Evolutionary conservation across 2,888 invertebrate genomes (phyloP), one percentile per base, ranked within the genome.

Genomic region (Temnothorax ravouxi): DNA sequence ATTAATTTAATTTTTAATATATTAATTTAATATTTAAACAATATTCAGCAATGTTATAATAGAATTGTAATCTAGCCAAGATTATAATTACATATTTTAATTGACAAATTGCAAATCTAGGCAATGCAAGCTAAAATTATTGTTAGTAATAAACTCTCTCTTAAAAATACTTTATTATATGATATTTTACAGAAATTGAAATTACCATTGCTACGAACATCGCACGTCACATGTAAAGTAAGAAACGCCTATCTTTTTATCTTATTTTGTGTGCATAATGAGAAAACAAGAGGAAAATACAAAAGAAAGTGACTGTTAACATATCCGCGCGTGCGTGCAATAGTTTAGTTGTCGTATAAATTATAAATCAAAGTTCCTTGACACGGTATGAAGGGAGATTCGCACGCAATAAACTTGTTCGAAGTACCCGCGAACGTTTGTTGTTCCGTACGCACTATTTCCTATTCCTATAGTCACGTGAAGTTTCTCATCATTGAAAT

Each of bases 401-500:
- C 66, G 41, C 56, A 34, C 56, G 44, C 54, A 34, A 59, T 67
- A 25, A 38, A 66, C 61, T 72, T 38, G 50, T 61, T 13, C 44
- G 44, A 47, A 47, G 52, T 54, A 72, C 25, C 59, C 5, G 67
- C 67, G 52, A 69, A 34, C 13, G 52, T 80, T 81, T 72, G 59
- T 79, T 71, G 38, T 47, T 64, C 50, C 25, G 47, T 71, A 84
- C 84, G 66, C 62, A 52, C 75, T 84, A 84, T 85, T 90, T 85
- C 85, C 85, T 85, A n/a, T n/a, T n/a, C n/a, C n/a, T n/a, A n/a
- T n/a, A 80, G 76, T 59, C 18, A 71, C 29, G 74, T 85, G 85
- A 91, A 92, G 87, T 89, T 92, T 92, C 92, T 89, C 90, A 91
- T 87, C 87, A 90, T 91, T 91, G 90, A 79, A 79, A 84, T 81